phyloP scores from a whole-genome alignment of 2,797 vertebrate genomes.

The Acanthopagrus latus region DNA sequence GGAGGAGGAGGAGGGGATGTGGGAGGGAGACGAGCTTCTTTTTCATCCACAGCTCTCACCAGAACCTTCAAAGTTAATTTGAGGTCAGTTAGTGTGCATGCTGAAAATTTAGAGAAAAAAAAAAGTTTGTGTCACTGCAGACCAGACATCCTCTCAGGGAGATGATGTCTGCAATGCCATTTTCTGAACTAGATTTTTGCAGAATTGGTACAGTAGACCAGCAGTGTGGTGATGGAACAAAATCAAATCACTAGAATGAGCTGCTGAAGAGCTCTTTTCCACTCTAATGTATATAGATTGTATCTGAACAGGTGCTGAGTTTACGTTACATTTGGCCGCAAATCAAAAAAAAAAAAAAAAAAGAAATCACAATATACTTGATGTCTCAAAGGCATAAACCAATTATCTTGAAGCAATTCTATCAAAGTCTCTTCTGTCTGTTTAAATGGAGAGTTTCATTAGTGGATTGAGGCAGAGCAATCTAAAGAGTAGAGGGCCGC shows the following conservation, averaged over 20 bases:
- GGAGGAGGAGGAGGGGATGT: constrained; percentile 35
- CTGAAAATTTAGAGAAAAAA: constrained; percentile 22
- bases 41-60: constrained; percentile 46
- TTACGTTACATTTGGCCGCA: constrained; percentile 31
- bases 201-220: constrained; percentile 14
- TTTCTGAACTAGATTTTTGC: constrained; percentile 9
- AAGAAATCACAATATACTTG: constrained; percentile 28
- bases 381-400: constrained; percentile 57
- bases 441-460: constrained; percentile 70
- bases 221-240: constrained; percentile 16
- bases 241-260: constrained; percentile 35
- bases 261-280: constrained; percentile 13
- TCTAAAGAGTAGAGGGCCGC: constrained; percentile 69
- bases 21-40: constrained; percentile 32
- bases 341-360: constrained; percentile 28
- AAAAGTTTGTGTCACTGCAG: constrained; percentile 15
- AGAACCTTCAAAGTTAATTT: constrained; percentile 74
- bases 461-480: constrained; percentile 71
- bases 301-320: constrained; percentile 53
- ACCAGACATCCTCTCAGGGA: constrained; percentile 6
- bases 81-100: constrained; percentile 64
- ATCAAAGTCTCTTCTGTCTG: constrained; percentile 41
- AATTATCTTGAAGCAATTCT: constrained; percentile 59
- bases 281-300: constrained; percentile 24
- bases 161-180: not conserved